Conservation (phyloP, 2,888 invertebrate species). For the Amblyjoppa fuscipennis region DNA sequence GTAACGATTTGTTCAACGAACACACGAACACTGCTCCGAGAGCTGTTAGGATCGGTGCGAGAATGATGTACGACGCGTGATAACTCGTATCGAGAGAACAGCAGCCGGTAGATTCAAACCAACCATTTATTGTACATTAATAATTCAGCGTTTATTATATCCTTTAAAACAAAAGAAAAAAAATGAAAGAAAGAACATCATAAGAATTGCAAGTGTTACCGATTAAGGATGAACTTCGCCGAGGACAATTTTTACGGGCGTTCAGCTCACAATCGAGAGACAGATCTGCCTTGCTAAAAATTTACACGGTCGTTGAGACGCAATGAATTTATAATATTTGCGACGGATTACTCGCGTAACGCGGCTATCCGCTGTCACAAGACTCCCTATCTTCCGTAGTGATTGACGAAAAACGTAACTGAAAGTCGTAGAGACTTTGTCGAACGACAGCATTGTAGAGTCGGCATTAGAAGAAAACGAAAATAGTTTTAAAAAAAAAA, state of each 20-base stretch:
- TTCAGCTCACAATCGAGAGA: background rate
- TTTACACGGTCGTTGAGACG: background rate
- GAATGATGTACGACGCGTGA: conserved; percentile 40
- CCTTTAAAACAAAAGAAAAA: background rate
- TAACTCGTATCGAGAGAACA: conserved; percentile 55
- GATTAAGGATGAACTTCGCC: background rate
- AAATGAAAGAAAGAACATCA: background rate
- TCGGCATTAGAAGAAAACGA: background rate
- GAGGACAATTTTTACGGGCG: background rate
- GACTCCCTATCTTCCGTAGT: conserved; percentile 4
- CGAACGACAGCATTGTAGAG: background rate
- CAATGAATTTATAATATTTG: conserved; percentile 15
- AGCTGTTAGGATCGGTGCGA: conserved; percentile 45
- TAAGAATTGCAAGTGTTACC: background rate
- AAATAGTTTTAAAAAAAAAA: background rate
- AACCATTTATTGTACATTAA: conserved; percentile 57
- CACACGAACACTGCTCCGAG: conserved; percentile 1
- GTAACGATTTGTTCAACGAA: background rate
- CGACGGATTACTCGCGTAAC: background rate
- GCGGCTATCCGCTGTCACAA: background rate
- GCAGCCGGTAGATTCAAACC: conserved; percentile 39
- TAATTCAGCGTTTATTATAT: conserved; percentile 48
- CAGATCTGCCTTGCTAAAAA: background rate
- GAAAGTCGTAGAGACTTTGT: background rate
- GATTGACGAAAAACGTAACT: background rate